Evolutionary conservation across 1,140 invertebrate genomes (phyloP).

Genomic region (Schlechtendalia chinensis): DNA sequence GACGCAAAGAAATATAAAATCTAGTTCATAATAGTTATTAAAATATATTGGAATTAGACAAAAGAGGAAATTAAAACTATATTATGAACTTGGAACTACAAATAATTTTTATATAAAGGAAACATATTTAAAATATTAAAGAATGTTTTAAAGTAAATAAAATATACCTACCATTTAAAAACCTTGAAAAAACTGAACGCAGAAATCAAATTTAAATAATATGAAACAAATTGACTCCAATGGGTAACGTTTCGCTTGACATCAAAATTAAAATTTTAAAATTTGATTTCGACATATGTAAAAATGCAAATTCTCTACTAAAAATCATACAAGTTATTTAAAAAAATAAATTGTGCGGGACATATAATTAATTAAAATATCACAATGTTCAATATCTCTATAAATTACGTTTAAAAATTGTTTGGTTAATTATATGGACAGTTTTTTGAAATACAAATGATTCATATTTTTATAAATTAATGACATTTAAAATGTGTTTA

Average conservation of each 20-base stretch:
- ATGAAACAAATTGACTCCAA: neutral
- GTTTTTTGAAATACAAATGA: too few species aligned
- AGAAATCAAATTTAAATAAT: slow-evolving; percentile 19
- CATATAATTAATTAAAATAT: neutral
- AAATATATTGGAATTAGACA: too few species aligned
- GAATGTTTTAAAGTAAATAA: neutral
- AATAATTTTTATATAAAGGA: too few species aligned
- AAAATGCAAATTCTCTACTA: neutral
- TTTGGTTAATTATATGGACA: too few species aligned
- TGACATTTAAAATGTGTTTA: too few species aligned
- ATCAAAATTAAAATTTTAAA: neutral
- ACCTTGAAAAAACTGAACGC: neutral
- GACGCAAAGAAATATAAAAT: too few species aligned
- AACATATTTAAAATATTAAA: neutral
- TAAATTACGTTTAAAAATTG: too few species aligned
- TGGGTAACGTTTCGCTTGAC: neutral
- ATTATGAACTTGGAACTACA: too few species aligned
- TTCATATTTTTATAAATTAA: too few species aligned
- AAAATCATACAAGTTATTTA: slow-evolving; percentile 8
- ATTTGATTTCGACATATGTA: neutral
- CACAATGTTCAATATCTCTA: too few species aligned
- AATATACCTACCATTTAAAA: neutral
- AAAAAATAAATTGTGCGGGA: neutral
- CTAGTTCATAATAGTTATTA: too few species aligned
- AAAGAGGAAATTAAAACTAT: too few species aligned